These are phyloP conservation scores for Dromaius novaehollandiae DNA, from an alignment of 2,113 vertebrate species.

Conservation along the genomic window DNA sequence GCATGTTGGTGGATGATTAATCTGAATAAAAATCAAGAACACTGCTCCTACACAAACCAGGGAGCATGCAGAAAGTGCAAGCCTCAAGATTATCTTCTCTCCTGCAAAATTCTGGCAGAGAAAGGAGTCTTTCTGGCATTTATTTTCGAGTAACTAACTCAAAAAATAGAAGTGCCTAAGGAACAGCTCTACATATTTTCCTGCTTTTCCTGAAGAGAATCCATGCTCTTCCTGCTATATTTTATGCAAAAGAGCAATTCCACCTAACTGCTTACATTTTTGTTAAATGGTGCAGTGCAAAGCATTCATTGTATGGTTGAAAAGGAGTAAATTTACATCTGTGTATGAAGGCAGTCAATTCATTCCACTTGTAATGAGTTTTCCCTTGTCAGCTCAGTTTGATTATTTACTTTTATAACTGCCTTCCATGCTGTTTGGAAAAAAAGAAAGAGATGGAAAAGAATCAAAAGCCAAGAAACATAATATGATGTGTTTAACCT, in stretches of 20 bases:
- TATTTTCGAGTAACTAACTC: background rate
- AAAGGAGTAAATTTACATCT: background rate
- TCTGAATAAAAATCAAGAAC: background rate
- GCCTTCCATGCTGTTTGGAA: background rate
- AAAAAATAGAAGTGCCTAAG: background rate
- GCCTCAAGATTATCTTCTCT: background rate
- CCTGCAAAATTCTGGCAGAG: background rate
- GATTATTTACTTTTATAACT: constrained; percentile 1
- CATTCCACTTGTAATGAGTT: constrained; percentile 22
- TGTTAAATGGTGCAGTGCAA: background rate
- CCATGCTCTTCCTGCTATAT: background rate
- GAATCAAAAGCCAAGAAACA: background rate
- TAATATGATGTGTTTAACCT: background rate
- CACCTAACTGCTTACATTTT: background rate
- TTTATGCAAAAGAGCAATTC: background rate
- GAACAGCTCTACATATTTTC: background rate
- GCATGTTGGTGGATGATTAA: background rate
- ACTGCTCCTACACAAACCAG: background rate
- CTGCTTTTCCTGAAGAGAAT: background rate
- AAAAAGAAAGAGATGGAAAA: background rate
- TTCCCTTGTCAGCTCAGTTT: constrained; percentile 12
- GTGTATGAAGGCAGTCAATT: background rate
- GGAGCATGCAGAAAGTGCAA: background rate
- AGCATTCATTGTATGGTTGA: background rate
- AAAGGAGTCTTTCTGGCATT: background rate